These are phyloP conservation scores for Oxygymnocypris stewartii DNA, from an alignment of 2,113 vertebrate species.

Conservation along the genomic window DNA sequence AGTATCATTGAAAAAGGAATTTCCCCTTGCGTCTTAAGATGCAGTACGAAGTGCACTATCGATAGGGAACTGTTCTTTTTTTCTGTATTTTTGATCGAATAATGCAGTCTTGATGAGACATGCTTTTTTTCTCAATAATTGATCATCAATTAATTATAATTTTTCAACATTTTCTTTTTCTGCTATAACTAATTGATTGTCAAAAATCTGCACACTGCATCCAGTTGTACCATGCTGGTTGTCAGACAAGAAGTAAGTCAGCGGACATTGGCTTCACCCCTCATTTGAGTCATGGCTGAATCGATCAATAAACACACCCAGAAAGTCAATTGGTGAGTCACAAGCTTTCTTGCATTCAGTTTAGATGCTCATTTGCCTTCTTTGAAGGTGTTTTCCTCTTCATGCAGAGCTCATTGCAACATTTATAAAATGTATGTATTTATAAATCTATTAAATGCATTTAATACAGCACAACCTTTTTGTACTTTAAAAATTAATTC, in stretches of 20 bases:
- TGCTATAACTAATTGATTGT: not conserved
- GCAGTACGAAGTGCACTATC: no score
- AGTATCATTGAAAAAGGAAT: no score
- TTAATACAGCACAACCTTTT: not conserved
- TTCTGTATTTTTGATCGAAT: no score
- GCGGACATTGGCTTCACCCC: not conserved
- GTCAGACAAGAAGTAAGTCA: not conserved
- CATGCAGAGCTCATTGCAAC: not conserved
- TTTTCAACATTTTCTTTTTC: no score
- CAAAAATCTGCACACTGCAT: not conserved
- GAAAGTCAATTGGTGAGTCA: not conserved
- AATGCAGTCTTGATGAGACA: no score
- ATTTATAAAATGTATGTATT: no score
- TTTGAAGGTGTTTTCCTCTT: not conserved
- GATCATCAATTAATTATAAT: no score
- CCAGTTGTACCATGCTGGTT: not conserved
- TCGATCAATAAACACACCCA: not conserved
- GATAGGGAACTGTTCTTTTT: no score
- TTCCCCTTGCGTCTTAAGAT: no score
- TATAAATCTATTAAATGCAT: not conserved
- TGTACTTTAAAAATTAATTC: not conserved
- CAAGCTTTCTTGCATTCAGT: not conserved
- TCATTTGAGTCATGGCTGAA: not conserved
- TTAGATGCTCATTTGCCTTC: not conserved
- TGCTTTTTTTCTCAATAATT: no score